phyloP scores from a whole-genome alignment of 2,888 invertebrate species.

The Stictocephala bisonia region DNA sequence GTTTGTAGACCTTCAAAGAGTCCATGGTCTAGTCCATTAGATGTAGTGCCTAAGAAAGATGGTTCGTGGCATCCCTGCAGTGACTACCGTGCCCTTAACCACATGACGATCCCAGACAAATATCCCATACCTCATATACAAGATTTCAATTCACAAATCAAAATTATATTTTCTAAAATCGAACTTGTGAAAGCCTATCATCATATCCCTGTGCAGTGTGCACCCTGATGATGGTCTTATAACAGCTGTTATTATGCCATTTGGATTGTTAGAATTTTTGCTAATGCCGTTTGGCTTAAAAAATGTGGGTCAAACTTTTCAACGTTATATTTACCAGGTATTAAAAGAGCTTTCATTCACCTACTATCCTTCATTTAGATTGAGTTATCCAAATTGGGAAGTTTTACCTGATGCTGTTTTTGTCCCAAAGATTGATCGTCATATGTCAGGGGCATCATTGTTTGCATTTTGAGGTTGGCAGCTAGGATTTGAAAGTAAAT shows the following conservation, averaged over 20 bases:
- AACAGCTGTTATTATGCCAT: constrained; percentile 59
- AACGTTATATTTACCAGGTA: constrained; percentile 56
- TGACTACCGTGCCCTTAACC: constrained; percentile 59
- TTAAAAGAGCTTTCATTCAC: constrained; percentile 52
- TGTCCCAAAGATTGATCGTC: no score
- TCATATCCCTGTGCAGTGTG: constrained; percentile 59
- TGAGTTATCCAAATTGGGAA: no score
- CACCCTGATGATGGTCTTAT: constrained; percentile 56
- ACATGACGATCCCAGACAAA: constrained; percentile 56
- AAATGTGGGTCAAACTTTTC: constrained; percentile 58
- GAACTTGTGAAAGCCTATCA: constrained; percentile 57
- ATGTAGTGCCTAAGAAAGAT: constrained; percentile 55
- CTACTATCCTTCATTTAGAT: no score
- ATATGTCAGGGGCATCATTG: no score
- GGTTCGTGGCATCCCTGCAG: constrained; percentile 59
- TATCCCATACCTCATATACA: constrained; percentile 57
- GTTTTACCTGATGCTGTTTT: no score
- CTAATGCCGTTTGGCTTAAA: constrained; percentile 56
- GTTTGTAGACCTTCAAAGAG: constrained; percentile 56
- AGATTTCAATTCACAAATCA: constrained; percentile 52
- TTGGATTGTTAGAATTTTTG: constrained; percentile 52
- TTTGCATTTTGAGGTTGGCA: no score
- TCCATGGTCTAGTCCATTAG: constrained; percentile 58
- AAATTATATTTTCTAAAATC: constrained; percentile 49
- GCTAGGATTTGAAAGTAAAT: no score